Evolutionary conservation across 1,140 invertebrate species (phyloP).

Genomic region (Chelonus insularis): DNA sequence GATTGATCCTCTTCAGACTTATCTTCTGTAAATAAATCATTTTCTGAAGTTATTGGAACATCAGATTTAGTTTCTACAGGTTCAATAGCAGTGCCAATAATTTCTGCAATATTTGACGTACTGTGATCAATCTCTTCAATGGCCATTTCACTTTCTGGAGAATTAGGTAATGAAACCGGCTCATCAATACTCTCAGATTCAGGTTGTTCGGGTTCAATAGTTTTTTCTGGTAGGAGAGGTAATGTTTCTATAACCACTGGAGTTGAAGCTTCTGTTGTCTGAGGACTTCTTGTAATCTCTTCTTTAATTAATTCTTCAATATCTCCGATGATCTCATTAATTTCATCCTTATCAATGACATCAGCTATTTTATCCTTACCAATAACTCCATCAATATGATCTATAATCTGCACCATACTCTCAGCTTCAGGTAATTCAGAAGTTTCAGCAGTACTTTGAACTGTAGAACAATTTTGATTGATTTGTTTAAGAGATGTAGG

Average conservation of each 20-base stretch:
- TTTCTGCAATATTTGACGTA: conserved; percentile 54
- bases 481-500: not conserved
- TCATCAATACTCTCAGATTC: conserved; percentile 40
- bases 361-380: conserved; percentile 53
- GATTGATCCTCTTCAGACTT: conserved; percentile 17
- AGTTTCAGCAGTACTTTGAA: not conserved
- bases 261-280: conserved; percentile 29
- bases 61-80: no score
- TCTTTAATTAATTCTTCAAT: conserved; percentile 58
- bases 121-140: conserved; percentile 56
- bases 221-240: conserved; percentile 31
- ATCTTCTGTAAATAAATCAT: not conserved
- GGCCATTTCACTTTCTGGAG: conserved; percentile 48
- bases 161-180: conserved; percentile 41
- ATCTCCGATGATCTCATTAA: conserved; percentile 59
- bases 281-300: conserved; percentile 53
- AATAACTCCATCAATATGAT: conserved; percentile 55
- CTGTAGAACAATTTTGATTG: not conserved
- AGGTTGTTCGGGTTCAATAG: conserved; percentile 28
- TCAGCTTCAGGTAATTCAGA: conserved; percentile 32
- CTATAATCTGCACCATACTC: conserved; percentile 52
- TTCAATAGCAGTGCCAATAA: conserved; percentile 51
- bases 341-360: conserved; percentile 57
- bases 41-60: no score
- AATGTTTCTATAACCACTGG: conserved; percentile 34